Evolutionary conservation across 2,797 vertebrate genomes (phyloP).

Genomic region (Ciconia nigra): DNA sequence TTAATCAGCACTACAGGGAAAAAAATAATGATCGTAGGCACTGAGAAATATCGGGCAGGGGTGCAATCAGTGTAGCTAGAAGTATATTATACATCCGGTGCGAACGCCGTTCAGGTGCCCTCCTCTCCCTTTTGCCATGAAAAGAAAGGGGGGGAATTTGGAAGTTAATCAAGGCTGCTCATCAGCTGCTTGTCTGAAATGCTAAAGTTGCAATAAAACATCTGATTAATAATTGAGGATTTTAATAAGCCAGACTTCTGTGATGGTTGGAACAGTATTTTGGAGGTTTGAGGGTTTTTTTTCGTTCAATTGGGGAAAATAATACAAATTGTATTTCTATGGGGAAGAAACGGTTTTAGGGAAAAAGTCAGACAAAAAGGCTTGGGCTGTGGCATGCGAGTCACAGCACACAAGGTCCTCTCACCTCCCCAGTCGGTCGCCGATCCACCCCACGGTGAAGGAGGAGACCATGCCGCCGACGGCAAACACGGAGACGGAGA

Average conservation of each 20-base stretch:
- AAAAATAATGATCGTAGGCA: not conserved
- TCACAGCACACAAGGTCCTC: not conserved
- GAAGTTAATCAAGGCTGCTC: not conserved
- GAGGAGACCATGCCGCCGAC: constrained; percentile 92
- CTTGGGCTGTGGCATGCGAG: not conserved
- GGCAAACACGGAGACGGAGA: constrained; percentile 92
- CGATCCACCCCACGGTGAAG: constrained; percentile 91
- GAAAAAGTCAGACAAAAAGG: not conserved
- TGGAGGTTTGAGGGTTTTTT: not conserved
- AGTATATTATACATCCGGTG: not conserved
- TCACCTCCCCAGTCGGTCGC: constrained; percentile 88
- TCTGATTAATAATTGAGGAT: not conserved
- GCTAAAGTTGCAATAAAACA: not conserved
- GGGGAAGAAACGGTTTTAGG: not conserved
- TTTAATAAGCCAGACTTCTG: not conserved
- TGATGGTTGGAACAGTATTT: not conserved
- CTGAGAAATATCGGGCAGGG: not conserved
- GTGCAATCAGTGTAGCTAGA: not conserved
- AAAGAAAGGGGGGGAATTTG: not conserved
- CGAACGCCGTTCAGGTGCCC: not conserved
- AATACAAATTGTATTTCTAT: not conserved
- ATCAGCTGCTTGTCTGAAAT: not conserved
- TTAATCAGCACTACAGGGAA: not conserved
- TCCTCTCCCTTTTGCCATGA: not conserved
- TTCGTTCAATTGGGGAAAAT: not conserved